Conservation (phyloP, 2,113 vertebrate species). For the Rhea pennata region DNA sequence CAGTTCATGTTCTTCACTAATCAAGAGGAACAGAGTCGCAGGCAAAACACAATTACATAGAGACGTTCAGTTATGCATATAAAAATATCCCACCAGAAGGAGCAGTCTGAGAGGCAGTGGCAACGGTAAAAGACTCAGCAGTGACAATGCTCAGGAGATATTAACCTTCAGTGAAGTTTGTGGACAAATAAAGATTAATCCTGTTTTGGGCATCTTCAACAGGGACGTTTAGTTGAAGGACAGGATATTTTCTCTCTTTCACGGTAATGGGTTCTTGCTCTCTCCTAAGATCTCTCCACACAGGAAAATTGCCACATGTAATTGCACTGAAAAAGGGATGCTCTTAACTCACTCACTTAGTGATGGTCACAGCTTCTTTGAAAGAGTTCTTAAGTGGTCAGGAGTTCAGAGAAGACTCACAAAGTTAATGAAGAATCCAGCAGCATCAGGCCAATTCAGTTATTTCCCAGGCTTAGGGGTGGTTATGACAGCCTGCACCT, state of each 20-base stretch:
- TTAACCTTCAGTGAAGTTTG: not conserved
- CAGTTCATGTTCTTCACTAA: not conserved
- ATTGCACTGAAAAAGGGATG: not conserved
- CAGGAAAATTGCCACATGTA: slow-evolving; percentile 5
- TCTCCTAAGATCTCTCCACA: not conserved
- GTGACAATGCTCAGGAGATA: not conserved
- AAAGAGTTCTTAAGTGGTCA: not conserved
- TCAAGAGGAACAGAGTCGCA: not conserved
- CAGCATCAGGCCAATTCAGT: not conserved
- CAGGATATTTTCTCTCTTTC: not conserved
- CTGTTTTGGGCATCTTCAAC: not conserved
- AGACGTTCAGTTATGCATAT: not conserved
- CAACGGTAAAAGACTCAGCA: not conserved
- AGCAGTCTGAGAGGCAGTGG: not conserved
- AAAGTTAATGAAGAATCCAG: not conserved
- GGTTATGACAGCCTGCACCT: not conserved
- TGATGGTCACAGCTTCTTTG: not conserved
- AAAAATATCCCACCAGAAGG: not conserved
- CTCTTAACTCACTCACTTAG: not conserved
- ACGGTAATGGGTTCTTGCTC: not conserved
- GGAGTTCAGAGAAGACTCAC: slow-evolving; percentile 10
- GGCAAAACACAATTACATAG: not conserved
- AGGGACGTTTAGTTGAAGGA: not conserved
- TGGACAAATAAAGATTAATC: slow-evolving; percentile 49
- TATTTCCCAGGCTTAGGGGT: not conserved